These are phyloP conservation scores for Druceiella hillmani DNA, from an alignment of 2,888 invertebrate species.

Conservation along the genomic window DNA sequence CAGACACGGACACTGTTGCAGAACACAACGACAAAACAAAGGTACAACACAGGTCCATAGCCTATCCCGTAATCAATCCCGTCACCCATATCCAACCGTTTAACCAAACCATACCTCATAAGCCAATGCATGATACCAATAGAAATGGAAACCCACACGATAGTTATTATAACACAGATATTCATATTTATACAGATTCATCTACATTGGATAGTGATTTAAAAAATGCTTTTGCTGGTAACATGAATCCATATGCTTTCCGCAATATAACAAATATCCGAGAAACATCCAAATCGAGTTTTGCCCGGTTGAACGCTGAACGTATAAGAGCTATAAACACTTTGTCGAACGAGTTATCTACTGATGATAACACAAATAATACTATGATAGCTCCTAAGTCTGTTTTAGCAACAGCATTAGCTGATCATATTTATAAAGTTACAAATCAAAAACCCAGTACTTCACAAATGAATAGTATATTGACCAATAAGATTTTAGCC, in stretches of 20 bases:
- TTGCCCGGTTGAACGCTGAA: conserved; percentile 44
- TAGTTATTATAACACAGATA: no score
- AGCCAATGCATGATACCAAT: no score
- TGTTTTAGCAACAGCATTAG: conserved; percentile 42
- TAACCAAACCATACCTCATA: no score
- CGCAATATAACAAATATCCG: conserved; percentile 39
- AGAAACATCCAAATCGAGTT: conserved; percentile 40
- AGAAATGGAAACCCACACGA: no score
- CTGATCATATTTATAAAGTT: conserved; percentile 48
- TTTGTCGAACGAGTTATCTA: conserved; percentile 32
- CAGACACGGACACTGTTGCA: conserved; percentile 30
- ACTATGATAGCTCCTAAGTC: conserved; percentile 42
- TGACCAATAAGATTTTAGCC: conserved; percentile 43
- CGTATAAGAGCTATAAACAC: conserved; percentile 37
- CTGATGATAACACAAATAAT: conserved; percentile 27
- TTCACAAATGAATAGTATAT: conserved; percentile 42
- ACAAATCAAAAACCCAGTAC: conserved; percentile 50
- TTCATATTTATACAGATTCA: no score
- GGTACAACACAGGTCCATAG: conserved; percentile 53
- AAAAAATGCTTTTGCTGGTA: no score
- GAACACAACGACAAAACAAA: conserved; percentile 42
- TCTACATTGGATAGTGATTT: no score
- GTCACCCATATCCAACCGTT: no score
- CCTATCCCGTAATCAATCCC: no score
- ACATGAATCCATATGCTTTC: conserved; percentile 29